Conservation (phyloP, 2,888 invertebrate genomes). For the Agrenia bidenticulata region DNA sequence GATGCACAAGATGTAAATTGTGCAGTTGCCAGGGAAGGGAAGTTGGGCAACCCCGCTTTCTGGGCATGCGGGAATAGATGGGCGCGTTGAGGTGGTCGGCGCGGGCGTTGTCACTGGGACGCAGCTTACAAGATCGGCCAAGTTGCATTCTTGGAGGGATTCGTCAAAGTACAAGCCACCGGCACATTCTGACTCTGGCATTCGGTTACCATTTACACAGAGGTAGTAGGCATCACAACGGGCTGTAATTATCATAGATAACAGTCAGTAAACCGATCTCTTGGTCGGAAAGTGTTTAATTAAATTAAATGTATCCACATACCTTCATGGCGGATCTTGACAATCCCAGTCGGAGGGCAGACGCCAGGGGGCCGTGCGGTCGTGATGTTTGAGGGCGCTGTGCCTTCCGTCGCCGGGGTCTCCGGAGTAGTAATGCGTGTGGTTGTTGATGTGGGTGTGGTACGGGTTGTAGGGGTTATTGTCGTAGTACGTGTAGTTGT, state of each 20-base stretch:
- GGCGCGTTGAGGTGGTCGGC: conserved; percentile 53
- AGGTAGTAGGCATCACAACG: conserved; percentile 26
- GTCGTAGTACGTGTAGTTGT: conserved; percentile 9
- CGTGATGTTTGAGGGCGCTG: conserved; percentile 44
- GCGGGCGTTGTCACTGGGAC: conserved; percentile 54
- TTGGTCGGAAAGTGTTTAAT: too few species aligned
- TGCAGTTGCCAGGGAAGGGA: conserved; percentile 29
- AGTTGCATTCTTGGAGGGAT: conserved; percentile 35
- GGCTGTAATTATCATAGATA: conserved; percentile 12
- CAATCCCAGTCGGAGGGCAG: conserved; percentile 28
- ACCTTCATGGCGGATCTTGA: conserved; percentile 30
- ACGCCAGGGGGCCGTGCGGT: conserved; percentile 22
- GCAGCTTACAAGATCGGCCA: conserved; percentile 54
- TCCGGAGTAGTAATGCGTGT: conserved; percentile 54
- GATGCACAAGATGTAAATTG: conserved; percentile 23
- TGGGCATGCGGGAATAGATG: conserved; percentile 47
- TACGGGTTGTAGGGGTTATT: conserved; percentile 5
- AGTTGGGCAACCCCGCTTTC: conserved; percentile 3
- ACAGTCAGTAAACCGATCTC: too few species aligned
- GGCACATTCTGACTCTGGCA: conserved; percentile 12
- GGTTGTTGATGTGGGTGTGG: conserved; percentile 45
- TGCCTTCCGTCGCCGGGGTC: conserved; percentile 53
- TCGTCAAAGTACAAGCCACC: conserved; percentile 26
- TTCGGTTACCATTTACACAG: conserved; percentile 21
- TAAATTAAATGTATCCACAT: too few species aligned